A percentile compares a stretch with the other conserved stretches of the same genome.
Conservation (phyloP, 2,888 invertebrate genomes). For the Morinoia aosen region DNA sequence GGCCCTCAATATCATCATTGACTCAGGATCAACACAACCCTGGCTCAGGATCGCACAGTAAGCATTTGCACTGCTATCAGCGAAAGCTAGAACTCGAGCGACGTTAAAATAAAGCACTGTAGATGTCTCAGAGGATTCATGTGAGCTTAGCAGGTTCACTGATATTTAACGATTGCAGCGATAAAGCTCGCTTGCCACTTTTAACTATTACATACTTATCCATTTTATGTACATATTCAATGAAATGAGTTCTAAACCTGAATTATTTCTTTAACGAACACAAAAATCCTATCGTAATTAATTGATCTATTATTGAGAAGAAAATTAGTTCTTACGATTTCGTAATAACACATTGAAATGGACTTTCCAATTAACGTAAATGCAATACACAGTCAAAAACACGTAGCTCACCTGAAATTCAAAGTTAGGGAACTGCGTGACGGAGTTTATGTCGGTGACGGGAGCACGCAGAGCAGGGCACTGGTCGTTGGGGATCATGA, state of each 20-base stretch:
- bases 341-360: too few species aligned
- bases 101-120: background rate
- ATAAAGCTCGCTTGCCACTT: background rate
- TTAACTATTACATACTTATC: too few species aligned
- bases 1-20: background rate
- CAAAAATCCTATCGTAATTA: background rate
- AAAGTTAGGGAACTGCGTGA: constrained; percentile 69
- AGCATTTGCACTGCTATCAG: background rate
- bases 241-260: too few species aligned
- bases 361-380: background rate
- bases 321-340: background rate
- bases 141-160: background rate
- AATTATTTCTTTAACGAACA: too few species aligned
- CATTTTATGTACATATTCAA: too few species aligned
- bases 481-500: constrained; percentile 59
- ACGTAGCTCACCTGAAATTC: constrained; percentile 69
- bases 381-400: background rate
- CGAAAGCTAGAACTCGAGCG: background rate
- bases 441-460: constrained; percentile 69
- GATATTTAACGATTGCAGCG: background rate
- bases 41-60: background rate
- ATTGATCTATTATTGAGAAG: background rate
- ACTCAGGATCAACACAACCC: background rate
- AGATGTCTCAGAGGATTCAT: background rate
- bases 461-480: constrained; percentile 59